These are phyloP conservation scores for Periophthalmodon schlosseri DNA, from an alignment of 2,113 vertebrate genomes.

Conservation along the genomic window DNA sequence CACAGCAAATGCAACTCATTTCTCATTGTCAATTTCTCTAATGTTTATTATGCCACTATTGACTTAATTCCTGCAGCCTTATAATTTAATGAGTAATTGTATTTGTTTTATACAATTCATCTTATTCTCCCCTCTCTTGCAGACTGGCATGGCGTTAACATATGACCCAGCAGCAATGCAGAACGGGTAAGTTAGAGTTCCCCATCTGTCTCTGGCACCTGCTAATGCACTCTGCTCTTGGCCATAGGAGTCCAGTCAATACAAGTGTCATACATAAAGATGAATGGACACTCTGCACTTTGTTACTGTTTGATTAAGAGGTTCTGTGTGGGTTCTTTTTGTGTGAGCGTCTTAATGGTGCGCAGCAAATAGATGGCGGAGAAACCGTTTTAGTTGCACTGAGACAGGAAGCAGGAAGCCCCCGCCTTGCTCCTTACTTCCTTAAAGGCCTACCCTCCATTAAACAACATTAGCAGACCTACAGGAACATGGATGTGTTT, in stretches of 20 bases:
- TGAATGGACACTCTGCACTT: constrained; percentile 66
- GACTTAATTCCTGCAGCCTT: neutral
- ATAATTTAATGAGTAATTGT: neutral
- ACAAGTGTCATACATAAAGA: constrained; percentile 64
- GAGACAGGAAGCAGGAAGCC: constrained; percentile 62
- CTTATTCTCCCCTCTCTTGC: constrained; percentile 65
- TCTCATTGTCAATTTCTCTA: neutral
- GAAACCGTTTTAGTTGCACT: constrained; percentile 35
- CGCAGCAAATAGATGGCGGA: constrained; percentile 58
- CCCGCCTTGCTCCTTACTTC: constrained; percentile 43
- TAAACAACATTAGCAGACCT: constrained; percentile 38
- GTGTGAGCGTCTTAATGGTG: constrained; percentile 52
- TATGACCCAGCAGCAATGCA: constrained; percentile 96
- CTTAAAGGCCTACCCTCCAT: constrained; percentile 59
- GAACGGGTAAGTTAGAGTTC: constrained; percentile 87
- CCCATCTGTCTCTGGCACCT: constrained; percentile 49
- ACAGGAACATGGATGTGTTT: constrained; percentile 25
- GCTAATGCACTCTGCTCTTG: constrained; percentile 55
- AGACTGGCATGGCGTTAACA: constrained; percentile 96
- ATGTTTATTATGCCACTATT: neutral
- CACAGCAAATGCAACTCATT: neutral
- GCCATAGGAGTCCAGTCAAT: constrained; percentile 51
- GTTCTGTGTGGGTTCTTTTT: constrained; percentile 46
- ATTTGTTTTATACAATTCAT: constrained; percentile 21
- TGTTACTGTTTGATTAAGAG: constrained; percentile 63